Percentiles rank a stretch among this genome's conserved stretches.
phyloP scores from a whole-genome alignment of 2,797 vertebrate genomes.

The Oreonectes daqikongensis region DNA sequence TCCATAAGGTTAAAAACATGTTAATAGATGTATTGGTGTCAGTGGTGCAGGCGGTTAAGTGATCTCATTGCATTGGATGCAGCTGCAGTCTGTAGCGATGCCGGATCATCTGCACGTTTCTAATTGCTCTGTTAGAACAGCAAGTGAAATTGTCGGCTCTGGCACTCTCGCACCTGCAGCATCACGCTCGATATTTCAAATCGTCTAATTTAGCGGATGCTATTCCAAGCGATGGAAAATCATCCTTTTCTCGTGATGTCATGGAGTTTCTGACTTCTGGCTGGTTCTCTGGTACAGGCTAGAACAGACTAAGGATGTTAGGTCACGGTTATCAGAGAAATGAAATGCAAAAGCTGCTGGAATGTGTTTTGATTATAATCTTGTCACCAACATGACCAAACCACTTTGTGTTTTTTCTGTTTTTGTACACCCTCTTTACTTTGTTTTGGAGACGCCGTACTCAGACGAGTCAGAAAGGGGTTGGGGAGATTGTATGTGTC shows the following conservation, averaged over 20 bases:
- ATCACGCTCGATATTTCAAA: not conserved
- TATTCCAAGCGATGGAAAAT: not conserved
- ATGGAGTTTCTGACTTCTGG: conserved; percentile 16
- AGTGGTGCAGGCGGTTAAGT: conserved; percentile 10
- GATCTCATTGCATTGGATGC: not conserved
- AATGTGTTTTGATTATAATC: conserved; percentile 29
- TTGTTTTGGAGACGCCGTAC: no score
- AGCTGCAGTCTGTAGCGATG: not conserved
- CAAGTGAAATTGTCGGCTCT: conserved; percentile 9
- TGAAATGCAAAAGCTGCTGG: no score
- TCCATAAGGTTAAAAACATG: not conserved
- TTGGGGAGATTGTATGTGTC: no score
- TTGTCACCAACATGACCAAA: no score
- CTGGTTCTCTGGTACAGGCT: not conserved
- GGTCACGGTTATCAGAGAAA: no score
- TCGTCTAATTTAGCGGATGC: not conserved
- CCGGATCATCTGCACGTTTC: not conserved
- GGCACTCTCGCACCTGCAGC: conserved; percentile 2
- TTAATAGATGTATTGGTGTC: conserved; percentile 1
- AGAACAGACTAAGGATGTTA: conserved; percentile 3
- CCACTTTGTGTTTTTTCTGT: no score
- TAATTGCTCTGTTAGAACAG: conserved; percentile 6
- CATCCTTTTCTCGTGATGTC: conserved; percentile 5
- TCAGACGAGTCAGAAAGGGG: no score
- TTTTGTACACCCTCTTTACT: no score